Percentiles rank a stretch among this genome's conserved stretches.
Conservation (phyloP, 1,140 invertebrate genomes). For the Pachypeltis micranthus region DNA sequence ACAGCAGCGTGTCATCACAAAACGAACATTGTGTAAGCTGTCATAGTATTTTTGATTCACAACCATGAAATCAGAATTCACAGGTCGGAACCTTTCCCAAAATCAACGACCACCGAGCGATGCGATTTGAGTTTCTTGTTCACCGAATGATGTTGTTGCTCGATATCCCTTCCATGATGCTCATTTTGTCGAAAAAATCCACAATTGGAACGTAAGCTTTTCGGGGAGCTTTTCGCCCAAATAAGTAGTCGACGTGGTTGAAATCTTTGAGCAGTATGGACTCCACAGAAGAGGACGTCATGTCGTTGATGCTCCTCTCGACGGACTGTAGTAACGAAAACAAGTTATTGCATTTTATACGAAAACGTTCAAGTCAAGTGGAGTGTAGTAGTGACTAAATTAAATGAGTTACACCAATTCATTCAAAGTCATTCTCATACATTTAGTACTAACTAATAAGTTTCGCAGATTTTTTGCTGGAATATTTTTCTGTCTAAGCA, state of each 20-base stretch:
- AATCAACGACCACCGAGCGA: no score
- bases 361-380: not conserved
- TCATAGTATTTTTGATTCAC: no score
- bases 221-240: not conserved
- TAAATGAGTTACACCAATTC: not conserved
- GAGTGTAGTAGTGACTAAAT: not conserved
- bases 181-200: not conserved
- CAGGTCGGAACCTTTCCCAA: no score
- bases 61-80: no score
- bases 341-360: not conserved
- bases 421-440: not conserved
- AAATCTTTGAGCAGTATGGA: not conserved
- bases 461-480: not conserved
- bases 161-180: no score
- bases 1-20: no score
- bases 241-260: constrained; percentile 1
- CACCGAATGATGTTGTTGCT: no score
- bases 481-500: not conserved
- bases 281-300: not conserved
- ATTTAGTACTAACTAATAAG: not conserved
- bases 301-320: not conserved
- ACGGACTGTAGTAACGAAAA: not conserved
- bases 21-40: no score
- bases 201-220: not conserved
- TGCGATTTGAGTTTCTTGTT: no score